Percentiles rank a stretch among this genome's conserved stretches.
These are phyloP conservation scores for Setipinna tenuifilis DNA, from an alignment of 2,797 vertebrate genomes.

Conservation along the genomic window DNA sequence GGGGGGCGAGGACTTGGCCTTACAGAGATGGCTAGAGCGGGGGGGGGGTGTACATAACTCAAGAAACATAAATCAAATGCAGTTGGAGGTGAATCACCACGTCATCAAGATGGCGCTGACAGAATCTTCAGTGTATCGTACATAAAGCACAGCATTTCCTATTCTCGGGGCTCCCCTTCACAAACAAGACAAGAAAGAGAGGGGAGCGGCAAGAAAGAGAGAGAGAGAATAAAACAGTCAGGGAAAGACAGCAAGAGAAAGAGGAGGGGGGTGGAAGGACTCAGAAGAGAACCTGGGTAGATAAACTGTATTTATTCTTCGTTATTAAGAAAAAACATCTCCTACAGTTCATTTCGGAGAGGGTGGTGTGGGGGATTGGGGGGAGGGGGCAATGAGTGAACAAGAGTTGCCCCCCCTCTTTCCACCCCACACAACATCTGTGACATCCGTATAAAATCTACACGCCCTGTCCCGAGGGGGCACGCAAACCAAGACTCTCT, in stretches of 20 bases:
- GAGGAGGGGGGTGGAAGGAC: slow-evolving; percentile 30
- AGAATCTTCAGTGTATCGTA: slow-evolving; percentile 21
- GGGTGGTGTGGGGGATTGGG: slow-evolving; percentile 1
- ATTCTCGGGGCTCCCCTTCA: slow-evolving; percentile 40
- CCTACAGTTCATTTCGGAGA: slow-evolving; percentile 58
- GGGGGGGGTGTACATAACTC: no score
- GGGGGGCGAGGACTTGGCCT: slow-evolving; percentile 22
- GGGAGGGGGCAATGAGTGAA: slow-evolving; percentile 13
- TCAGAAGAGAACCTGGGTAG: slow-evolving; percentile 45
- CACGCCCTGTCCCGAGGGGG: slow-evolving; percentile 57
- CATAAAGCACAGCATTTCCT: background rate
- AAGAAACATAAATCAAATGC: background rate
- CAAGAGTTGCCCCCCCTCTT: slow-evolving; percentile 43
- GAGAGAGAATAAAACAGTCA: slow-evolving; percentile 31
- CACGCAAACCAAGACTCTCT: slow-evolving; percentile 51
- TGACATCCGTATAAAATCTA: slow-evolving; percentile 59
- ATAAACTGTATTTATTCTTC: slow-evolving; percentile 42
- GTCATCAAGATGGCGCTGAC: slow-evolving; percentile 24
- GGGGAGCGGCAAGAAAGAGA: background rate
- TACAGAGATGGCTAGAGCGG: background rate
- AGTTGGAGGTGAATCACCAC: background rate
- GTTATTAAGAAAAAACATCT: slow-evolving; percentile 52
- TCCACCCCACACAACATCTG: background rate
- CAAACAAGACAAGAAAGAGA: slow-evolving; percentile 8
- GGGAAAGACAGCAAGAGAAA: slow-evolving; percentile 3